phyloP scores from a whole-genome alignment of 2,888 invertebrate genomes.

The Amphipyra berbera region DNA sequence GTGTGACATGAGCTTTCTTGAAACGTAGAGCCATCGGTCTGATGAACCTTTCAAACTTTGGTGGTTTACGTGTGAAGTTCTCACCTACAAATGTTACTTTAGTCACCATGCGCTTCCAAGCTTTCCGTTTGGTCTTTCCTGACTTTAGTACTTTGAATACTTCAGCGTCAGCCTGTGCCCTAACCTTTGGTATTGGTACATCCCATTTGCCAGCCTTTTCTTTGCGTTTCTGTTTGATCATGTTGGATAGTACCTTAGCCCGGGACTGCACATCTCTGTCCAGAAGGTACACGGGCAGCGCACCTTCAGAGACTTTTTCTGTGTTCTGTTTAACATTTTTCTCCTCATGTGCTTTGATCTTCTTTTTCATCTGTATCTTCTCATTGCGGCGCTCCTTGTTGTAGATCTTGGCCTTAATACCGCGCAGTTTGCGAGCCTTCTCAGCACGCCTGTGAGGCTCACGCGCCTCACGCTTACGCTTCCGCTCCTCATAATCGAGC shows the following conservation, averaged over 20 bases:
- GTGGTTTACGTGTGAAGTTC: constrained; percentile 99
- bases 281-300: constrained; percentile 98
- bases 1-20: constrained; percentile 99
- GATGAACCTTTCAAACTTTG: constrained; percentile 99
- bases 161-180: constrained; percentile 98
- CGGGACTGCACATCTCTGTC: constrained; percentile 98
- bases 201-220: constrained; percentile 99
- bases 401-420: constrained; percentile 99
- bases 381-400: constrained; percentile 99
- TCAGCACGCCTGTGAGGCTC: constrained; percentile 97
- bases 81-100: constrained; percentile 99
- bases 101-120: constrained; percentile 99
- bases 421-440: constrained; percentile 97
- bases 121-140: constrained; percentile 98
- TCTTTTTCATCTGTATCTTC: constrained; percentile 99
- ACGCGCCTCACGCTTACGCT: constrained; percentile 98
- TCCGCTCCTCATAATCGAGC: constrained; percentile 99
- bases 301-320: constrained; percentile 96
- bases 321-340: constrained; percentile 96
- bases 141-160: constrained; percentile 97
- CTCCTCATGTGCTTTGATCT: constrained; percentile 99
- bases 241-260: constrained; percentile 99
- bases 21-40: constrained; percentile 99
- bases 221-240: constrained; percentile 99
- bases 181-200: constrained; percentile 99